Base-by-base conservation (phyloP, 2,797 vertebrate species). In the Petrocephalus sullivani region DNA sequence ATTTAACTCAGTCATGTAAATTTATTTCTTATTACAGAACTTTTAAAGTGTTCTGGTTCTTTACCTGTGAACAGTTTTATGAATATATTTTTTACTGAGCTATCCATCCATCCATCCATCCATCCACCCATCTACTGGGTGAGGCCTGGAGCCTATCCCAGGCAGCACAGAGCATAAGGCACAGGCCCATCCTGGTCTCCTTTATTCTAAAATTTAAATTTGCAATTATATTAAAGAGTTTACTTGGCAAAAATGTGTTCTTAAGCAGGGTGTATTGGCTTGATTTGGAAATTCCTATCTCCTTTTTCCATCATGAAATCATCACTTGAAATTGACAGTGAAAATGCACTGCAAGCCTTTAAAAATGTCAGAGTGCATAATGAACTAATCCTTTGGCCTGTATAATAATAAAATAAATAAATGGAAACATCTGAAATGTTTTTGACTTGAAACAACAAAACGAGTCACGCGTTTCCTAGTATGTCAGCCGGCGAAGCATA, bases 371-470 rank as follows among this genome's bases (percentile, higher is more conserved):
- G 49, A 9, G 28, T 58, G 88, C 89, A 91, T 91, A 90, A 89
- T 90, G 90, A 92, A 93, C 90, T 93, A 93, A 95, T 93, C 53
- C 51, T 54, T 57, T 46, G 85, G 85, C 33, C 37, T n/a, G 56
- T 6, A 33, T 56, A 37, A 58, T 57, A 86, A 58, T 58, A 23
- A 41, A 57, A 58, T 58, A 41, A 58, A 58, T 58, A 61, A 86
- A 86, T 1, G 6, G 85, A 86, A 37, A 60, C 28, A 37, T 58
- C 75, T 81, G 85, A 81, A 46, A 23, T 58, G 8, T 19, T 67
- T 41, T 53, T 56, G 82, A 84, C n/a, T 9, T 14, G 82, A 84
- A 84, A 23, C 83, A 51, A 54, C 49, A 37, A 54, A 6, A 16
- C 5, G 49, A 54, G 16, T 85, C 83, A 53, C 4, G 10, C 28